Conservation (phyloP, 2,797 vertebrate genomes). For the Betta splendens region DNA sequence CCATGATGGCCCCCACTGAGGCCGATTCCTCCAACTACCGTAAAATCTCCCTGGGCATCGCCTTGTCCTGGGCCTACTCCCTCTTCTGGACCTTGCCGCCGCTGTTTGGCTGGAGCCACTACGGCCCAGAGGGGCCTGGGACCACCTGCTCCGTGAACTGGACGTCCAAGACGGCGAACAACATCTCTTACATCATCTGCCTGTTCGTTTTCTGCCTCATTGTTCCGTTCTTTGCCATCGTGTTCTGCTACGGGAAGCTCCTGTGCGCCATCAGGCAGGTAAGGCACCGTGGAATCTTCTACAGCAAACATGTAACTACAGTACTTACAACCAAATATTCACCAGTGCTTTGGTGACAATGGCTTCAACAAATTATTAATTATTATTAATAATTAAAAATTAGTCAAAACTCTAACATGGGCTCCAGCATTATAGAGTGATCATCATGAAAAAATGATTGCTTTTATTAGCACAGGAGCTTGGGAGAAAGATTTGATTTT, state of each 20-base stretch:
- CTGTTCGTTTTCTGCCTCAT: slow-evolving; percentile 86
- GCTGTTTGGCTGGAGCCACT: slow-evolving; percentile 86
- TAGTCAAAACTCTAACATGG: no score
- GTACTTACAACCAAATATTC: no score
- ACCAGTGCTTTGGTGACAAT: no score
- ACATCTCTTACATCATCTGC: slow-evolving; percentile 84
- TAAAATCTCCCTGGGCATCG: slow-evolving; percentile 78
- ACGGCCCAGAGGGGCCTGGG: slow-evolving; percentile 84
- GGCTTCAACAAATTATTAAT: no score
- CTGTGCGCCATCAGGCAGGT: slow-evolving; percentile 84
- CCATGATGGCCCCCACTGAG: slow-evolving; percentile 81
- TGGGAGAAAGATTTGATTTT: no score
- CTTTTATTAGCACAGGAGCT: no score
- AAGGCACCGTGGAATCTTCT: slow-evolving; percentile 38
- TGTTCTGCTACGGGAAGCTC: slow-evolving; percentile 85
- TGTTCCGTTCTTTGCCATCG: slow-evolving; percentile 82
- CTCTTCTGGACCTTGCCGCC: slow-evolving; percentile 84
- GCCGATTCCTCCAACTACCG: slow-evolving; percentile 84
- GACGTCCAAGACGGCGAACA: slow-evolving; percentile 80
- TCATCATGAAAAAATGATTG: no score
- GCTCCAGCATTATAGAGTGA: no score
- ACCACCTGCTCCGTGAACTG: slow-evolving; percentile 88
- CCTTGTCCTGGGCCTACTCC: slow-evolving; percentile 84
- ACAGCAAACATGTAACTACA: background rate
- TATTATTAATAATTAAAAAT: no score